These are phyloP conservation scores for Oreocharis arfaki DNA, from an alignment of 2,113 vertebrate species.

Conservation along the genomic window DNA sequence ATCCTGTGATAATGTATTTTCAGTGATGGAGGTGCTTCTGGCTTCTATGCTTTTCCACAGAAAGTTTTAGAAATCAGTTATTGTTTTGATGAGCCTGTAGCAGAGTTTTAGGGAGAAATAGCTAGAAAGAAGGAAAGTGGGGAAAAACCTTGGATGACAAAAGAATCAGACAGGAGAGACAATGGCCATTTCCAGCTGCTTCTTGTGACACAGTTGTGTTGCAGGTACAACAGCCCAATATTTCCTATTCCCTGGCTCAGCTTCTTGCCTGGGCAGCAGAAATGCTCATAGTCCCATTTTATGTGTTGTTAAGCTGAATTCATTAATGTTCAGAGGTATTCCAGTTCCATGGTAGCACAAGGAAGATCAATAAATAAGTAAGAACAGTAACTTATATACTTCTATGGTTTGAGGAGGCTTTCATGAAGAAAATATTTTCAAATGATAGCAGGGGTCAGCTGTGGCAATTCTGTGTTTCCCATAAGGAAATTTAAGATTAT, in stretches of 20 bases:
- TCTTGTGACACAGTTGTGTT: neutral
- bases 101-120: neutral
- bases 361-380: neutral
- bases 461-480: neutral
- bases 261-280: neutral
- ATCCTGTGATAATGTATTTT: neutral
- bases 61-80: slow-evolving; percentile 23
- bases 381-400: neutral
- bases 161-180: neutral
- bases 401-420: neutral
- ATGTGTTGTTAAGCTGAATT: neutral
- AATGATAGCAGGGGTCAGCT: neutral
- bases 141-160: neutral
- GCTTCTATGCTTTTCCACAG: neutral
- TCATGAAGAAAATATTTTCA: neutral
- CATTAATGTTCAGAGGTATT: neutral
- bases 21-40: neutral
- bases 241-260: neutral
- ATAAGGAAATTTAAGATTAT: neutral
- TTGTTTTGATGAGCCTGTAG: slow-evolving; percentile 5
- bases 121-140: neutral
- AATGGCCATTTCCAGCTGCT: neutral
- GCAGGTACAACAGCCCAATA: neutral
- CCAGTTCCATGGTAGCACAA: neutral
- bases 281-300: neutral